Percentiles rank a stretch among this genome's conserved stretches.
Evolutionary conservation across 2,797 vertebrate species (phyloP).

Genomic region (Coregonus suidteri): DNA sequence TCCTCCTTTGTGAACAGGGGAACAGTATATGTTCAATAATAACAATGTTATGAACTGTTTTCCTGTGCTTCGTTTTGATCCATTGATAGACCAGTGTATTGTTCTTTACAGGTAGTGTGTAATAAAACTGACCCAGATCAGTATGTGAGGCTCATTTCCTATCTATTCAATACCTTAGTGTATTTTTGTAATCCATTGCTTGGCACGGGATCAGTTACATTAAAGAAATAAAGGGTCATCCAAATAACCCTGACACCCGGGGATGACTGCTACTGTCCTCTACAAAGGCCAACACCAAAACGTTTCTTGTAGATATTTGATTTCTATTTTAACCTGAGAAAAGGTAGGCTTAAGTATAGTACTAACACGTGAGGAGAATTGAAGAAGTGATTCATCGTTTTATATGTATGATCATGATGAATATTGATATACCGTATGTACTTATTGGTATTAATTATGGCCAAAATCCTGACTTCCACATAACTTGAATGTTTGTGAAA

Average conservation of each 20-base stretch:
- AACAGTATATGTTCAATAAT: background rate
- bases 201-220: slow-evolving; percentile 70
- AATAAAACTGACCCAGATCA: slow-evolving; percentile 35
- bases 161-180: slow-evolving; percentile 80
- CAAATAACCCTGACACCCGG: slow-evolving; percentile 58
- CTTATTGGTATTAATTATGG: background rate
- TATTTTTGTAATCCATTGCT: slow-evolving; percentile 54
- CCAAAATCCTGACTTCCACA: slow-evolving; percentile 4
- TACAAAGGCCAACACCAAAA: slow-evolving; percentile 1
- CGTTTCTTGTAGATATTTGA: background rate
- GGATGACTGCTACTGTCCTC: background rate
- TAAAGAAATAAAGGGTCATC: slow-evolving; percentile 61
- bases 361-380: background rate
- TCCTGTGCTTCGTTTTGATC: slow-evolving; percentile 2
- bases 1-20: background rate
- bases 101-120: slow-evolving; percentile 37
- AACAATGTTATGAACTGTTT: background rate
- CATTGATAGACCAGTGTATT: slow-evolving; percentile 24
- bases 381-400: background rate
- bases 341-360: background rate
- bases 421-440: background rate
- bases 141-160: background rate
- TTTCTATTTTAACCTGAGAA: background rate
- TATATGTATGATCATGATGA: background rate
- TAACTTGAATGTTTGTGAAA: background rate